phyloP scores from a whole-genome alignment of 2,888 invertebrate genomes.

The Ophraella communa region DNA sequence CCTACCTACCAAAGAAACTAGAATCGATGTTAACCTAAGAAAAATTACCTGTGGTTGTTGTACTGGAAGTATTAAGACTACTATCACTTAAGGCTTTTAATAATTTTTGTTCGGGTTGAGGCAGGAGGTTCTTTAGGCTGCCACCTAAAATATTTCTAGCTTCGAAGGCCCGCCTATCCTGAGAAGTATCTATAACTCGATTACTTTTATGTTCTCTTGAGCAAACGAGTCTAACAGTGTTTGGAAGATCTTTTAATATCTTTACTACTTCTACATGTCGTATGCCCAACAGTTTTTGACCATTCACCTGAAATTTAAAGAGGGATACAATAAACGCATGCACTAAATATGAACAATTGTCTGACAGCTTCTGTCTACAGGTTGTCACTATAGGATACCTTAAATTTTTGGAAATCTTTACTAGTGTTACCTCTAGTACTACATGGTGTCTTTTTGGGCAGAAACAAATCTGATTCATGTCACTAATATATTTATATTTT shows the following conservation, averaged over 20 bases:
- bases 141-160: slow-evolving; percentile 84
- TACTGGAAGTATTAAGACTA: slow-evolving; percentile 86
- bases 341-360: too few relatives aligned
- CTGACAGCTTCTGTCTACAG: too few relatives aligned
- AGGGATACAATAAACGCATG: too few relatives aligned
- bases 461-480: too few relatives aligned
- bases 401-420: too few relatives aligned
- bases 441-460: too few relatives aligned
- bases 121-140: slow-evolving; percentile 80
- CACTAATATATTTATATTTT: too few relatives aligned
- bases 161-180: slow-evolving; percentile 77
- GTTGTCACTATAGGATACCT: too few relatives aligned
- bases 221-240: slow-evolving; percentile 90
- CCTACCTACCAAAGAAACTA: too few relatives aligned
- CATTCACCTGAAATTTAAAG: slow-evolving; percentile 78
- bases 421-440: too few relatives aligned
- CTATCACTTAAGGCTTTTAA: slow-evolving; percentile 96
- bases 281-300: slow-evolving; percentile 86
- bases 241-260: slow-evolving; percentile 91
- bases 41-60: slow-evolving; percentile 70
- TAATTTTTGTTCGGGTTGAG: slow-evolving; percentile 61
- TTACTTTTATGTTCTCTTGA: slow-evolving; percentile 72
- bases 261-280: slow-evolving; percentile 97
- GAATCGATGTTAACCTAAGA: too few relatives aligned
- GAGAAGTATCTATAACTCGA: slow-evolving; percentile 76